Percentiles rank a stretch among this genome's conserved stretches.
Conservation (phyloP, 2,113 vertebrate species). For the Xenotilapia longispinis region DNA sequence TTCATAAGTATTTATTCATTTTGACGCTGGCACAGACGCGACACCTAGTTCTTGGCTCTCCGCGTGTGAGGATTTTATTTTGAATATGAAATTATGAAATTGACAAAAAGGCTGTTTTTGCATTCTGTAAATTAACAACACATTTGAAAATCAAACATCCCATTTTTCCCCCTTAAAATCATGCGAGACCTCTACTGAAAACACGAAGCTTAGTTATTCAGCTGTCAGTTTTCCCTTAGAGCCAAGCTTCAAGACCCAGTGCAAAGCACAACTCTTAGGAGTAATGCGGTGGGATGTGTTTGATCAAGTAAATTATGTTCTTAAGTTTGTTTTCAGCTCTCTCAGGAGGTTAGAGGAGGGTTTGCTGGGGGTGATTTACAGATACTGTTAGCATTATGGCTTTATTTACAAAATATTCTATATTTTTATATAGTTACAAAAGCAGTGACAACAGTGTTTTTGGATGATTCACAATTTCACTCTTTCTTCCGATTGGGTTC, state of each 20-base stretch:
- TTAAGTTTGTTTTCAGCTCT: background rate
- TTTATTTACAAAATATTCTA: background rate
- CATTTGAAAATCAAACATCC: slow-evolving; percentile 40
- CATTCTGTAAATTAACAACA: slow-evolving; percentile 30
- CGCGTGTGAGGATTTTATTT: slow-evolving; percentile 42
- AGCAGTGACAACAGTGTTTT: background rate
- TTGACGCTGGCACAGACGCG: slow-evolving; percentile 52
- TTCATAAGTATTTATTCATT: slow-evolving; percentile 60
- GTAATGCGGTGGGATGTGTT: background rate
- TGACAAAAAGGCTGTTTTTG: slow-evolving; percentile 47
- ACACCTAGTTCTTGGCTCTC: slow-evolving; percentile 40
- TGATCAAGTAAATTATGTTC: background rate
- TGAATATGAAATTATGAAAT: slow-evolving; percentile 49
- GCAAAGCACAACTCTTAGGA: background rate
- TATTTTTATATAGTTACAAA: background rate
- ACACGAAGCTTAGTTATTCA: background rate
- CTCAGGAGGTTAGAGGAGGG: background rate
- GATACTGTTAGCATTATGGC: background rate
- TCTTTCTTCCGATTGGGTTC: background rate
- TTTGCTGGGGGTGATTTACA: background rate
- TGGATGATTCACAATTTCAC: background rate
- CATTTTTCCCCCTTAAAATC: slow-evolving; percentile 16
- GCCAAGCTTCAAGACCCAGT: background rate
- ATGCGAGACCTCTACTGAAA: background rate
- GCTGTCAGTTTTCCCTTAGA: background rate